Percentiles rank a stretch among this genome's conserved stretches.
Evolutionary conservation across 1,140 invertebrate genomes (phyloP).

Genomic region (Zaprionus capensis): DNA sequence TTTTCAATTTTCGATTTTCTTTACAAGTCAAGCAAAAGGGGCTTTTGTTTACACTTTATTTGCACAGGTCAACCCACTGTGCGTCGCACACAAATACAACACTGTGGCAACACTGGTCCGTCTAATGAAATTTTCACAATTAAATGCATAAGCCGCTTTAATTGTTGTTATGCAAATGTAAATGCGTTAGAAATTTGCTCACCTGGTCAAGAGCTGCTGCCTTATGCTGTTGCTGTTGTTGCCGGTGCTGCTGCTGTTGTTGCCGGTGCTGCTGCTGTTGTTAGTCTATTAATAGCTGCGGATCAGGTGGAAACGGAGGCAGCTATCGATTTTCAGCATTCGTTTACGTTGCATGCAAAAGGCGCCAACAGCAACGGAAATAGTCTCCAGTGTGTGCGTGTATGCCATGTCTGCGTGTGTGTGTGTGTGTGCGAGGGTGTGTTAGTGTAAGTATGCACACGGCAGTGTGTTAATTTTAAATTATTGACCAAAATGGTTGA

Average conservation of each 20-base stretch:
- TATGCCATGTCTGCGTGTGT: neutral
- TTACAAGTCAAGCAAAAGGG: neutral
- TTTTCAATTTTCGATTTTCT: neutral
- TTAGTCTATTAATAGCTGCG: constrained; percentile 64
- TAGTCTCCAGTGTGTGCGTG: constrained; percentile 38
- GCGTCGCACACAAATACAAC: neutral
- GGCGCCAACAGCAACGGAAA: constrained; percentile 54
- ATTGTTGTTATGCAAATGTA: constrained; percentile 54
- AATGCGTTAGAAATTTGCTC: constrained; percentile 35
- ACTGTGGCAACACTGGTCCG: neutral
- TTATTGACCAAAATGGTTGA: constrained; percentile 64
- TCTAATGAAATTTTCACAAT: constrained; percentile 25
- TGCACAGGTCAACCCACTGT: constrained; percentile 12
- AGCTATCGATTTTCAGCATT: constrained; percentile 71
- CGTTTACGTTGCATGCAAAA: constrained; percentile 21
- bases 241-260: neutral
- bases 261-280: constrained; percentile 7
- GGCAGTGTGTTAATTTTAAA: constrained; percentile 61
- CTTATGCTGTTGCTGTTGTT: neutral
- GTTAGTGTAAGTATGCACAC: constrained; percentile 18
- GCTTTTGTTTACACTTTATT: neutral
- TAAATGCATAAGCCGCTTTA: constrained; percentile 57
- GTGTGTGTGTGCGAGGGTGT: constrained; percentile 3
- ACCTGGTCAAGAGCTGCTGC: constrained; percentile 31
- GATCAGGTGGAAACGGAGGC: constrained; percentile 47